phyloP scores from a whole-genome alignment of 2,797 vertebrate genomes.

The Mallotus villosus region DNA sequence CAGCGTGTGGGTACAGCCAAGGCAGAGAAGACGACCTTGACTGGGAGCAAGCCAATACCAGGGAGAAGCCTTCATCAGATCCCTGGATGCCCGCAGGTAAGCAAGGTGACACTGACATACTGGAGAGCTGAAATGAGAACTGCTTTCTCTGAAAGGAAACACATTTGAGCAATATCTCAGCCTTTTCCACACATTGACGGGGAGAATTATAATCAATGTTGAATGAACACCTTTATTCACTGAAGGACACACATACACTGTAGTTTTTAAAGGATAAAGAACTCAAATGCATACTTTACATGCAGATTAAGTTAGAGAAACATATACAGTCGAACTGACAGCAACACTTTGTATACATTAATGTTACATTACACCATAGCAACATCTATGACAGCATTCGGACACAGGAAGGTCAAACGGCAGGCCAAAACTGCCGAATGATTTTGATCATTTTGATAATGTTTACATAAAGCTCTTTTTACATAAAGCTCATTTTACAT shows the following conservation, averaged over 20 bases:
- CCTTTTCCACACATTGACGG: not conserved
- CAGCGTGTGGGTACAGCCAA: constrained; percentile 92
- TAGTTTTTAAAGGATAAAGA: no score
- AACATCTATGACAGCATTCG: no score
- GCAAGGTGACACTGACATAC: constrained; percentile 24
- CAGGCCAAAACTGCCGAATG: no score
- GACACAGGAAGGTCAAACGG: no score
- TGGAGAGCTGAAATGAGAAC: constrained; percentile 22
- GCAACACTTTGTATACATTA: no score
- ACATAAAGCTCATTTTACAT: no score
- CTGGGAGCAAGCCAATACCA: constrained; percentile 91
- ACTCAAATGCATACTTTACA: not conserved
- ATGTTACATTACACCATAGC: no score
- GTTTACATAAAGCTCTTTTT: no score
- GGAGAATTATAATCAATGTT: not conserved
- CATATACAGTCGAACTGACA: no score
- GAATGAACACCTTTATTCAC: not conserved
- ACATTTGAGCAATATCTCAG: not conserved
- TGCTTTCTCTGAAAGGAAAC: constrained; percentile 11
- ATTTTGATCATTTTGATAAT: no score
- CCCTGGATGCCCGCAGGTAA: constrained; percentile 94
- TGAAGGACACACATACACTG: not conserved
- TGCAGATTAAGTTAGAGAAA: not conserved
- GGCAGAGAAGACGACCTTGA: constrained; percentile 91
- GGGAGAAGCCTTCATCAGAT: constrained; percentile 80